Evolutionary conservation across 2,797 vertebrate species (phyloP).

Genomic region (Setipinna tenuifilis): DNA sequence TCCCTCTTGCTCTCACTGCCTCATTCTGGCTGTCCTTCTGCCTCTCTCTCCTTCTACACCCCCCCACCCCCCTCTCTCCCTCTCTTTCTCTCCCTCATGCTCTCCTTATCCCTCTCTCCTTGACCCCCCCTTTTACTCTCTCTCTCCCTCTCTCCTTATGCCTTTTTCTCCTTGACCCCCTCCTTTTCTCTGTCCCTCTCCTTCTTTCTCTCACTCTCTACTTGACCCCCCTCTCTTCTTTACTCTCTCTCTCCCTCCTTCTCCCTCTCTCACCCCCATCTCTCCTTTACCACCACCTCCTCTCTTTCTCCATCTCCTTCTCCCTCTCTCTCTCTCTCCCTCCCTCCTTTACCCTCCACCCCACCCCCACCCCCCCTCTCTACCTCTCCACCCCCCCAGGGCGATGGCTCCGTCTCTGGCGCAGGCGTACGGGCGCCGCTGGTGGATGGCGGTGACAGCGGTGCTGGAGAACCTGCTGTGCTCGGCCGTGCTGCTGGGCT

Average conservation of each 20-base stretch:
- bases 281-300: no score
- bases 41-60: background rate
- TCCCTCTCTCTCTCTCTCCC: slow-evolving; percentile 23
- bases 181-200: no score
- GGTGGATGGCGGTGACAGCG: slow-evolving; percentile 90
- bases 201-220: no score
- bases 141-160: no score
- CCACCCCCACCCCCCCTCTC: no score
- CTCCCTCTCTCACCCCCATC: background rate
- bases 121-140: no score
- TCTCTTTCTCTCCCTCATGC: no score
- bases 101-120: slow-evolving; percentile 26
- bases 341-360: no score
- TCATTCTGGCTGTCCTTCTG: background rate
- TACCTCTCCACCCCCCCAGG: slow-evolving; percentile 32
- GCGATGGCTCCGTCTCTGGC: slow-evolving; percentile 80
- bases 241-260: no score
- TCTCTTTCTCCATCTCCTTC: background rate
- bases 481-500: slow-evolving; percentile 88
- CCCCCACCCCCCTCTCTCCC: no score
- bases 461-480: slow-evolving; percentile 89
- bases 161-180: no score
- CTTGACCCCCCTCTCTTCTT: no score
- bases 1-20: background rate
- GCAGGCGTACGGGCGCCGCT: slow-evolving; percentile 83